A percentile compares a stretch with the other conserved stretches of the same genome.
Conservation (phyloP, 2,888 invertebrate species). For the Dyspetes luteomarginatus region DNA sequence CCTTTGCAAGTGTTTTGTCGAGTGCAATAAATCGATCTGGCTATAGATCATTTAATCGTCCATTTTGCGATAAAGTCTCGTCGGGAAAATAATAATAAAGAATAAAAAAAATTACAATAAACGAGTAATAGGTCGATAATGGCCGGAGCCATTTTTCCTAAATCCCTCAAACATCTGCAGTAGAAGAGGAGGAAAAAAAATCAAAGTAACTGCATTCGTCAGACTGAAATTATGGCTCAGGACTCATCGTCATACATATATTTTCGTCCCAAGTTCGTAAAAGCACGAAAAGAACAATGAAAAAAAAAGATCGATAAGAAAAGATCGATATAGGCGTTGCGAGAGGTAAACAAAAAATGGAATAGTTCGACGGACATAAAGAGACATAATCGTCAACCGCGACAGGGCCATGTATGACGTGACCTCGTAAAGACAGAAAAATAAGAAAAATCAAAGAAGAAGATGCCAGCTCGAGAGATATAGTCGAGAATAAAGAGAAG, state of each 20-base stretch:
- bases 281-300: background rate
- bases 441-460: conserved; percentile 60
- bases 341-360: background rate
- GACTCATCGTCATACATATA: background rate
- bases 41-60: no score
- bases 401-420: conserved; percentile 27
- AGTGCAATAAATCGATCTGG: no score
- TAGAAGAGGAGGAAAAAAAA: no score
- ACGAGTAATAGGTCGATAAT: no score
- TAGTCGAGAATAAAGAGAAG: conserved; percentile 47
- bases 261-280: background rate
- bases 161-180: no score
- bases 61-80: no score
- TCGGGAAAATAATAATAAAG: no score
- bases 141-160: no score
- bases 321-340: conserved; percentile 4
- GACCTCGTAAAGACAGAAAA: conserved; percentile 33
- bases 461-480: conserved; percentile 57
- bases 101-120: no score
- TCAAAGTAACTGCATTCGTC: no score
- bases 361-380: conserved; percentile 30
- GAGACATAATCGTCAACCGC: conserved; percentile 46
- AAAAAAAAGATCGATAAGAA: conserved; percentile 14
- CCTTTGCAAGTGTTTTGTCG: no score
- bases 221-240: no score